Evolutionary conservation across 2,888 invertebrate species (phyloP), one percentile per base, ranked within the genome.

Genomic region (Apoderus coryli): DNA sequence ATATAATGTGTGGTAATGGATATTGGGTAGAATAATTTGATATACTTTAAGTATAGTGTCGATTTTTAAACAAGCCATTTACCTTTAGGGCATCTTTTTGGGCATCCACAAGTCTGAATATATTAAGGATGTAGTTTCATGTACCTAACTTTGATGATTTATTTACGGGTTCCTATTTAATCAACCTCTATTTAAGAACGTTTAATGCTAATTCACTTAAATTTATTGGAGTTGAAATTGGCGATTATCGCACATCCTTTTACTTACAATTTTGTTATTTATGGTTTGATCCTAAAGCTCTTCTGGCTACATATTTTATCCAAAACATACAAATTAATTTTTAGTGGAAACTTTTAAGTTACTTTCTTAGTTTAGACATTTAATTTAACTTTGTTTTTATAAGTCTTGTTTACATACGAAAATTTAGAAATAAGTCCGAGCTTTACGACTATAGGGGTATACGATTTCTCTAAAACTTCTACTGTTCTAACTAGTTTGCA

Each of bases 201-300:
- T 53, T 53, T 55, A 52, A 53, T 54, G 52, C 52, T 53, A 53
- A 52, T 51, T 48, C 48, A 48, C 49, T 50, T 47, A 49, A 51
- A 54, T 55, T 54, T 55, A 53, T 55, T 53, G 47, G 49, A 52
- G 48, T 46, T 50, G 46, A 54, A 52, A 52, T 52, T 49, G 49
- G 47, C 48, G 50, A 53, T 53, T 53, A 54, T 53, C 49, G 46
- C 50, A 49, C 49, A 33, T 46, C 44, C 49, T 44, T 49, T 51
- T 48, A 47, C 41, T 44, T 43, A 42, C 42, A 40, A 40, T n/a
- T 46, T 46, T 44, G 42, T 46, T 48, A 47, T 48, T 48, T 46
- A 46, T 45, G 25, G 7, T 33, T 29, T 28, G 19, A 33, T 33
- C 29, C 14, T 29, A 4, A 10, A 14, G 10, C 27, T 19, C 24